Percentiles rank a stretch among this genome's conserved stretches.
Conservation (phyloP, 2,888 invertebrate species). For the Cerceris rybyensis region DNA sequence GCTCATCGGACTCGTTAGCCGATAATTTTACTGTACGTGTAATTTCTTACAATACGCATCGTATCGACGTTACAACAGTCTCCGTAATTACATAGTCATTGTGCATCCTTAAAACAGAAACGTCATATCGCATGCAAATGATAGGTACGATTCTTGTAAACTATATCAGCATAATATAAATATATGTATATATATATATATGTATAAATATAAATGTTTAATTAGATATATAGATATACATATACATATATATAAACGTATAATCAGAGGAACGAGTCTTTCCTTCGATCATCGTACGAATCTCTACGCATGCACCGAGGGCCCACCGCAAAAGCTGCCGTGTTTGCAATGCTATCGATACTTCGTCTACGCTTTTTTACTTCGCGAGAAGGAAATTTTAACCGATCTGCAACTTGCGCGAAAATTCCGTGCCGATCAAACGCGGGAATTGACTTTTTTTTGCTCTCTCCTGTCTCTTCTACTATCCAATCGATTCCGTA, state of each 20-base stretch:
- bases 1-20: constrained; percentile 76
- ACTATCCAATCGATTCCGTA: no score
- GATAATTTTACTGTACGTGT: constrained; percentile 49
- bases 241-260: no score
- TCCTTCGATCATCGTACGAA: constrained; percentile 32
- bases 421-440: no score
- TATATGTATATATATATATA: constrained; percentile 19
- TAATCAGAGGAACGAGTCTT: no score
- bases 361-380: neutral
- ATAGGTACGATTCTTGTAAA: constrained; percentile 62
- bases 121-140: constrained; percentile 78
- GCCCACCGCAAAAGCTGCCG: constrained; percentile 66
- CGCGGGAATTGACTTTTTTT: no score
- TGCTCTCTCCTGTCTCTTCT: no score
- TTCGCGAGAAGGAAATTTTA: no score
- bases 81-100: constrained; percentile 81
- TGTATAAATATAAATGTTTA: no score
- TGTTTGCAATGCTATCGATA: constrained; percentile 5
- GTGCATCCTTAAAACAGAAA: constrained; percentile 81
- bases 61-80: constrained; percentile 62
- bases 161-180: constrained; percentile 51
- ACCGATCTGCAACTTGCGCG: no score
- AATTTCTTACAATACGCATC: constrained; percentile 48
- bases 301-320: constrained; percentile 63
- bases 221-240: no score